Conservation (phyloP, 2,113 vertebrate genomes). For the Sisor rabdophorus region DNA sequence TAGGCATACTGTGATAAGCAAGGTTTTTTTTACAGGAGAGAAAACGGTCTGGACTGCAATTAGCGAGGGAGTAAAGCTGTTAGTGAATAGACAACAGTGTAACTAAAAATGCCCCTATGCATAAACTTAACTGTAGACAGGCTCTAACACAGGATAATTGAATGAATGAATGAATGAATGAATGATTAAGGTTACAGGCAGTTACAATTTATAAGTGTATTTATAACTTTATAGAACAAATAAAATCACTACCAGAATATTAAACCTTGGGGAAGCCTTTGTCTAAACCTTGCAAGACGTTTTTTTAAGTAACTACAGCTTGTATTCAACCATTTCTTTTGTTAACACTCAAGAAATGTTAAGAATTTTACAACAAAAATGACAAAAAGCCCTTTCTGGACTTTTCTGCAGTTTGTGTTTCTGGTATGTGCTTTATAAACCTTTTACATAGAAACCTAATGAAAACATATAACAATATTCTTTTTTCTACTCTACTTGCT, state of each 20-base stretch:
- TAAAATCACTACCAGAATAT: background rate
- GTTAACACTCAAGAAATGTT: no score
- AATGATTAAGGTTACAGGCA: no score
- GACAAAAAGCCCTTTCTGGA: background rate
- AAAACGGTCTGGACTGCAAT: conserved; percentile 12
- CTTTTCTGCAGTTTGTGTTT: background rate
- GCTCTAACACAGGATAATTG: background rate
- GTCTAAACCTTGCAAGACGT: no score
- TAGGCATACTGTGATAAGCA: background rate
- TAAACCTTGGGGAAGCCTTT: conserved; percentile 6
- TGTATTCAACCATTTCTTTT: background rate
- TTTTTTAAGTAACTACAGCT: background rate
- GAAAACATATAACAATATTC: background rate
- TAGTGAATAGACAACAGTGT: background rate
- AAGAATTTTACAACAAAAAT: background rate
- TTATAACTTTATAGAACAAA: background rate
- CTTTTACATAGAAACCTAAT: background rate
- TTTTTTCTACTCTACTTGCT: background rate
- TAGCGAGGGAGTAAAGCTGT: background rate
- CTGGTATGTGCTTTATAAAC: background rate
- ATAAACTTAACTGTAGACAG: background rate
- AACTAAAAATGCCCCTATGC: background rate
- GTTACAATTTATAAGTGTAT: background rate
- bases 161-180: no score
- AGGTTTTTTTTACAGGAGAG: background rate